These are phyloP conservation scores for Pterostichus madidus DNA, from an alignment of 2,888 invertebrate genomes.

Conservation along the genomic window DNA sequence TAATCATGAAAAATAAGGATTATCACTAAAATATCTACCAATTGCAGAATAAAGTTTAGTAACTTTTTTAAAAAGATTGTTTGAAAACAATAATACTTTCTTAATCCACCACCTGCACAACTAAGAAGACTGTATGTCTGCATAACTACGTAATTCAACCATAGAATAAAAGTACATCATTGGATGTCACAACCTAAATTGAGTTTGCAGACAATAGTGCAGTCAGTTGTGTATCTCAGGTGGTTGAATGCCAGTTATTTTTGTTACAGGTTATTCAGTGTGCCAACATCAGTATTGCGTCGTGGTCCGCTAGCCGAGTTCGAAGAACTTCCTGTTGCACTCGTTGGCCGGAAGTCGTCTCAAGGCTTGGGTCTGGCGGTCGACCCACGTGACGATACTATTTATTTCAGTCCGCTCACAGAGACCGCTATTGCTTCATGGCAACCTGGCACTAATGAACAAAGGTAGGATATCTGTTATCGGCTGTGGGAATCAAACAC, in stretches of 20 bases:
- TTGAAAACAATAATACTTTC: too few relatives aligned
- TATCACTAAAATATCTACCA: too few relatives aligned
- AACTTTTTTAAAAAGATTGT: too few relatives aligned
- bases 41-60: too few relatives aligned
- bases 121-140: too few relatives aligned
- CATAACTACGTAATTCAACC: too few relatives aligned
- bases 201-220: too few relatives aligned
- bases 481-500: not conserved
- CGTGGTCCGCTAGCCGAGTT: constrained; percentile 86
- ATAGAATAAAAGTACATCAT: too few relatives aligned
- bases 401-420: constrained; percentile 88
- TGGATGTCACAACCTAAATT: too few relatives aligned
- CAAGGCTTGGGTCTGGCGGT: constrained; percentile 88
- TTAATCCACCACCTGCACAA: too few relatives aligned
- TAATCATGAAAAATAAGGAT: too few relatives aligned
- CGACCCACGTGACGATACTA: constrained; percentile 85
- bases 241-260: not conserved
- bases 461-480: constrained; percentile 79
- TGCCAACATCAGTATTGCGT: constrained; percentile 86
- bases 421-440: constrained; percentile 91
- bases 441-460: constrained; percentile 86
- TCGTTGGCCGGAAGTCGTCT: constrained; percentile 91
- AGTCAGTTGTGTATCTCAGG: too few relatives aligned
- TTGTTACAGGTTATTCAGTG: constrained; percentile 84
- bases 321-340: constrained; percentile 85